These are phyloP conservation scores for Ammodytes marinus DNA, from an alignment of 2,113 vertebrate genomes.

Conservation along the genomic window DNA sequence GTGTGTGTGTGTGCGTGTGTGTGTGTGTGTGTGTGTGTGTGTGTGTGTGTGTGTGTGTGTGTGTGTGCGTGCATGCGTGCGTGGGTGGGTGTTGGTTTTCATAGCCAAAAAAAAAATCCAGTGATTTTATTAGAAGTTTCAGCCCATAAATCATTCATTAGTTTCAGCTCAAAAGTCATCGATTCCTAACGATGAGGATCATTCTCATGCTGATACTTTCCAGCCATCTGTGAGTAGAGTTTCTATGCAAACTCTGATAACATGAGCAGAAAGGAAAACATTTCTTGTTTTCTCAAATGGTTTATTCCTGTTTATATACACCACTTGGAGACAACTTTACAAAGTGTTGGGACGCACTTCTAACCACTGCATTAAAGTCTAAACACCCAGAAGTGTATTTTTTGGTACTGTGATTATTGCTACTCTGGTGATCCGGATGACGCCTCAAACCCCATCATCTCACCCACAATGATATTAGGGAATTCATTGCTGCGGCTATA, in stretches of 20 bases:
- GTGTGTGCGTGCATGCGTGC: too few relatives aligned
- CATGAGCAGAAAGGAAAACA: not conserved
- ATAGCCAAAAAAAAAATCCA: not conserved
- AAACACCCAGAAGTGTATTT: conserved; percentile 28
- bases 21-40: too few relatives aligned
- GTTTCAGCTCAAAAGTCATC: not conserved
- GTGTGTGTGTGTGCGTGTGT: too few relatives aligned
- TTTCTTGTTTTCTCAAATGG: not conserved
- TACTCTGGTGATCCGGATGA: conserved; percentile 28
- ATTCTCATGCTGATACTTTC: not conserved
- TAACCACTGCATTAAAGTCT: conserved; percentile 20
- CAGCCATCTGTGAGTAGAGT: not conserved
- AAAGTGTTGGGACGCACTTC: conserved; percentile 5
- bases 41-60: too few relatives aligned
- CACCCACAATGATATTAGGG: conserved; percentile 22
- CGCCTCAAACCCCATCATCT: not conserved
- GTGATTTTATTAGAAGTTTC: not conserved
- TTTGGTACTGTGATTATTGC: conserved; percentile 20
- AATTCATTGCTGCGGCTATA: conserved; percentile 15
- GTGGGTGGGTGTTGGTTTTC: not conserved
- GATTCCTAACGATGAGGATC: not conserved
- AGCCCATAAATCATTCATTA: too few relatives aligned
- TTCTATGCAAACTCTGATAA: not conserved
- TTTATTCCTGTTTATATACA: not conserved
- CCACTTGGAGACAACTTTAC: conserved; percentile 14